phyloP scores from a whole-genome alignment of 1,140 invertebrate species.

The Halictus rubicundus region DNA sequence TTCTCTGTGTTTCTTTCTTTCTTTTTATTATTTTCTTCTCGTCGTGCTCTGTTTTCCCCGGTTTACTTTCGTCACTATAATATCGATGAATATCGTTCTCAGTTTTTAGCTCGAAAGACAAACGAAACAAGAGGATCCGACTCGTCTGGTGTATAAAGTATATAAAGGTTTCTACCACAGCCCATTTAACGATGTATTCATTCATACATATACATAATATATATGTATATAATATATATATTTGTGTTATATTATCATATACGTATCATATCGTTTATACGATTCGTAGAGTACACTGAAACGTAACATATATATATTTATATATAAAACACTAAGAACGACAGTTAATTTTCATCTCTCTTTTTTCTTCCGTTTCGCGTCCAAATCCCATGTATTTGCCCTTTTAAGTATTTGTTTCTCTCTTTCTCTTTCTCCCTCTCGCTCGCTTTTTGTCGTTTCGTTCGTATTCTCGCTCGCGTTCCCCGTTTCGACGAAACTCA shows the following conservation, averaged over 20 bases:
- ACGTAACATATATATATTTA: conserved; percentile 40
- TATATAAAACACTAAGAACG: conserved; percentile 49
- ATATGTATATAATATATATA: conserved; percentile 59
- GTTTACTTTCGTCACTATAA: background rate
- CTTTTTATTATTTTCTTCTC: too few species aligned
- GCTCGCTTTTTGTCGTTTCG: too few species aligned
- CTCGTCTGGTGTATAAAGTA: conserved; percentile 64
- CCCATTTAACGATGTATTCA: conserved; percentile 77
- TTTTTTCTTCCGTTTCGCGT: conserved; percentile 9
- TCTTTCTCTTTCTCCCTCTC: too few species aligned
- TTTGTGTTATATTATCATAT: conserved; percentile 63
- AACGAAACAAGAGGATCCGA: conserved; percentile 57
- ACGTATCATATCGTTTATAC: conserved; percentile 30
- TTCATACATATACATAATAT: conserved; percentile 62
- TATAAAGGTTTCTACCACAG: conserved; percentile 78
- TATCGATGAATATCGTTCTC: background rate
- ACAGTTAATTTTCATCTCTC: conserved; percentile 35
- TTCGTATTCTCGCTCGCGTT: background rate
- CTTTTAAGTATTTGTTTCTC: background rate
- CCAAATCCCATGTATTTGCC: background rate
- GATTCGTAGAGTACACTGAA: conserved; percentile 41
- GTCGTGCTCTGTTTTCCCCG: conserved; percentile 1
- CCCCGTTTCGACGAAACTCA: too few species aligned
- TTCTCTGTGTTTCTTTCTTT: background rate
- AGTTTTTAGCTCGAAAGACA: conserved; percentile 26